phyloP scores from a whole-genome alignment of 2,888 invertebrate genomes.

The Balanococcus diminutus region DNA sequence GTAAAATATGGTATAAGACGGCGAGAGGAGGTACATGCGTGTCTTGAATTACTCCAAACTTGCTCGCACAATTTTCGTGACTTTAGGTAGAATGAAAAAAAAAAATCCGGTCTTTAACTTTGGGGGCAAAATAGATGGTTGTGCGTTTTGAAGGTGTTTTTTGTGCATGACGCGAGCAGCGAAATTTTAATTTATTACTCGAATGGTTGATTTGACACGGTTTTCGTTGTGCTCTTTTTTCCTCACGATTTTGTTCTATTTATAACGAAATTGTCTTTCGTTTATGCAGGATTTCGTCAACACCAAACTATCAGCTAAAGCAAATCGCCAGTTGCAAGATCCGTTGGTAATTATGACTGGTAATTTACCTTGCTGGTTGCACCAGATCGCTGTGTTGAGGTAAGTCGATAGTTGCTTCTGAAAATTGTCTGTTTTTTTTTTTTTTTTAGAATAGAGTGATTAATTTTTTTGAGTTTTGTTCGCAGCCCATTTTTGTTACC shows the following conservation, averaged over 20 bases:
- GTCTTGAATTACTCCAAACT: background rate
- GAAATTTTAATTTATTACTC: background rate
- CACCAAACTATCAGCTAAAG: constrained; percentile 94
- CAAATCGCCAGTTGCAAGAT: constrained; percentile 95
- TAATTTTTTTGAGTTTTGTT: background rate
- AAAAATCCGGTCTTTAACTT: background rate
- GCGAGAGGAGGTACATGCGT: background rate
- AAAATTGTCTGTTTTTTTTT: background rate
- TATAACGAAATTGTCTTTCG: background rate
- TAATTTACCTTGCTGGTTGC: constrained; percentile 94
- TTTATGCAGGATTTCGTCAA: constrained; percentile 82
- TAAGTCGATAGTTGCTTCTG: constrained; percentile 61
- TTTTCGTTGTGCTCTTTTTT: background rate
- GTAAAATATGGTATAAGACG: background rate
- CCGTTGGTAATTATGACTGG: constrained; percentile 98
- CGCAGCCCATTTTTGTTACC: constrained; percentile 87
- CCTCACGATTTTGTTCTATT: background rate
- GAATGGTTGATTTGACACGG: background rate
- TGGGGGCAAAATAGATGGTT: background rate
- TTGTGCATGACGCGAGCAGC: background rate
- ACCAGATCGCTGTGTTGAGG: constrained; percentile 85
- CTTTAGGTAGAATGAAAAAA: no score
- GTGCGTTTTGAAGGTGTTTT: background rate
- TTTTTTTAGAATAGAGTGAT: no score
- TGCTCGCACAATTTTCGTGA: background rate